These are phyloP conservation scores for Diadema setosum DNA, from an alignment of 35 echinoderm and acorn worm genomes.

Conservation along the genomic window DNA sequence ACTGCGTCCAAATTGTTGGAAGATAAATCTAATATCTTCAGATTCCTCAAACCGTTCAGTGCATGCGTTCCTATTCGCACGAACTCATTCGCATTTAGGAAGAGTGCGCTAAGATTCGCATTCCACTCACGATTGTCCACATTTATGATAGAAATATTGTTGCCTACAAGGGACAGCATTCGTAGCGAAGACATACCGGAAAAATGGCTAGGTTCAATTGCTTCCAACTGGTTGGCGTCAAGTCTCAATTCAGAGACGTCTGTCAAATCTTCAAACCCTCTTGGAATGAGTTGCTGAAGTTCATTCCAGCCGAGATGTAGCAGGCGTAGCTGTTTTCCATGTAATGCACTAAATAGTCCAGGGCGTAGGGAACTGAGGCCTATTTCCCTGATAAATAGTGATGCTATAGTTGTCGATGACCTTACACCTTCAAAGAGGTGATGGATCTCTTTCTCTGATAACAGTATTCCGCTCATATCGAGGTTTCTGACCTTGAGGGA, in stretches of 20 bases:
- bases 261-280: too few species aligned
- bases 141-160: neutral
- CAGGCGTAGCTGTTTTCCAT: too few species aligned
- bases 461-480: neutral
- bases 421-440: neutral
- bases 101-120: neutral
- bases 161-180: neutral
- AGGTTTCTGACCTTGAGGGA: neutral
- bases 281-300: too few species aligned
- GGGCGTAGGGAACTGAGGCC: neutral
- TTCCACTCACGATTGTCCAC: neutral
- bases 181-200: neutral
- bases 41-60: neutral
- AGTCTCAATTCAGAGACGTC: too few species aligned
- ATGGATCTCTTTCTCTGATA: neutral
- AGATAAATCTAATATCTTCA: neutral
- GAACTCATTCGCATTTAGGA: neutral
- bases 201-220: neutral
- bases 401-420: neutral
- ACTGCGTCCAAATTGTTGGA: neutral
- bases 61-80: neutral
- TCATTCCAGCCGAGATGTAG: too few species aligned
- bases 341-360: neutral
- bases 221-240: neutral
- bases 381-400: neutral